Evolutionary conservation across 1,140 invertebrate genomes (phyloP), one percentile per base, ranked within the genome.

Genomic region (Heliconius eleuchia): DNA sequence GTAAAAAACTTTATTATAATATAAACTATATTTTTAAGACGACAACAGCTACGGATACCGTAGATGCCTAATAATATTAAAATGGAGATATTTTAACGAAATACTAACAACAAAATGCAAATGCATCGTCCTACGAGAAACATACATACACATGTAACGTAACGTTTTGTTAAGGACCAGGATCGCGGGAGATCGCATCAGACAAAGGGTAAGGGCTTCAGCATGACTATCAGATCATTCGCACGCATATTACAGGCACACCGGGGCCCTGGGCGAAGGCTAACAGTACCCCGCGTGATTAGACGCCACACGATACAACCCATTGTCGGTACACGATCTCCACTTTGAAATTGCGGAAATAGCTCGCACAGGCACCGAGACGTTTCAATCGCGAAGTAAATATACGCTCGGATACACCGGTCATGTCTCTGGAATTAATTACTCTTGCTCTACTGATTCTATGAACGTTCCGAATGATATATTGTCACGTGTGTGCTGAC

Each of bases 321-420:
- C 83, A 94, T 94, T 93, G 93, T 93, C 92, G 89, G 93, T 88
- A 91, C 92, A 91, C 90, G 90, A 94, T 93, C 90, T 81, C 76
- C 73, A 82, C 83, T 82, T 84, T 85, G 90, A 91, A 92, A 94
- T 92, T 92, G 92, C 91, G 92, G 92, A 94, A 94, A 94, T 92
- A 89, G 87, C 90, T 91, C 84, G 87, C 89, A 89, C 89, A 89
- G 87, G 82, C 89, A 87, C 87, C 88, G 90, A 88, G 91, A 92
- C 90, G 90, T 93, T 92, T 93, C 92, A 91, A 93, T 92, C 92
- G 92, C 87, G 72, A 73, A 57, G 76, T 77, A 83, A 82, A 84
- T 82, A 83, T 83, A 86, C 86, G 83, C 80, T 78, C 34, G 79
- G 77, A 83, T 83, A 80, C 74, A 84, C 79, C 78, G 82, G 84